Base-by-base conservation (phyloP, 2,888 invertebrate genomes). In the Stomorhina lunata region DNA sequence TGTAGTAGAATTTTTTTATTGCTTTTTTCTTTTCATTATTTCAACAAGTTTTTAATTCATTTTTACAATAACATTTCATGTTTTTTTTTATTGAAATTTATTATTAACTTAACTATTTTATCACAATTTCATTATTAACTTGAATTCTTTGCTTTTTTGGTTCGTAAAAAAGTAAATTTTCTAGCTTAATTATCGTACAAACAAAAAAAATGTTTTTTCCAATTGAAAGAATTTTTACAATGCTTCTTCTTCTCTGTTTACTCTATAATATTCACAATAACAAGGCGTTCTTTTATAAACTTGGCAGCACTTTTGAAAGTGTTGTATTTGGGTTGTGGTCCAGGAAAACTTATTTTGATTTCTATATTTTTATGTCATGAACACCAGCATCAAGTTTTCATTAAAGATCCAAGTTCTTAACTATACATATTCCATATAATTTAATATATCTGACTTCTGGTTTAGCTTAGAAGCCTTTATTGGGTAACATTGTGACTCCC, bases 221-320 rank as follows among this genome's bases (percentile, higher is more conserved):
- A 55, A 69, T 63, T 69, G 69, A 75, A 80, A 80, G 69, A 80
- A 75, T 80, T 80, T 68, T 45, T 65, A 3, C 69, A 53, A 50
- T 53, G n/a, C 40, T 43, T 20, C 43, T 27, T 65, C 40, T 32
- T 40, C n/a, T n/a, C n/a, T n/a, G n/a, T n/a, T n/a, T 22, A 15
- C 12, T 1, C 1, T n/a, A 29, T 6, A 15, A 15, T 4, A 63
- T 61, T 61, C 77, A 77, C 77, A 68, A 61, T 69, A 53, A 25
- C 9, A 15, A 2, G 53, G 69, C 77, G 69, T 78, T 17, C 10
- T 1, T 20, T 57, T 3, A 9, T 17, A 15, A 27, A 76, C 55
- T 37, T 57, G 66, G 37, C 10, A 27, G 27, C 45, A 76, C 40
- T 45, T 20, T 50, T 50, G 17, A 5, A 6, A 20, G 55, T 29